Conservation (phyloP, 1,140 invertebrate species). For the Bemisia tabaci region DNA sequence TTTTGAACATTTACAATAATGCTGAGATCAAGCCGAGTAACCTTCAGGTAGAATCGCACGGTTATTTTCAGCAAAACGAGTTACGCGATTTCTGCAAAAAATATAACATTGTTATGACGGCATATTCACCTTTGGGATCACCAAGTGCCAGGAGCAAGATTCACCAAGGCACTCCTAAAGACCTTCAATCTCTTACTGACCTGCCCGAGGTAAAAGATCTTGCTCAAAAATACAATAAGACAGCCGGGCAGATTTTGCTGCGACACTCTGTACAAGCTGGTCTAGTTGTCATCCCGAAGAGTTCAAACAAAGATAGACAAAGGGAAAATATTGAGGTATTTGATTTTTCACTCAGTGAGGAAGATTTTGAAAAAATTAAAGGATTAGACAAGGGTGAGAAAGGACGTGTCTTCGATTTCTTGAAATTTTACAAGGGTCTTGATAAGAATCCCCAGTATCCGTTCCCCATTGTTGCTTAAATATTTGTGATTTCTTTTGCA, state of each 20-base stretch:
- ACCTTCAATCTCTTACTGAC: slow-evolving; percentile 44
- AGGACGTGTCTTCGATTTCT: slow-evolving; percentile 42
- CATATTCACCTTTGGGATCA: slow-evolving; percentile 64
- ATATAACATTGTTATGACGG: slow-evolving; percentile 51
- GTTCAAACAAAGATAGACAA: slow-evolving; percentile 51
- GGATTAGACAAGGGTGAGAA: slow-evolving; percentile 31
- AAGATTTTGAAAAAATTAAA: slow-evolving; percentile 34
- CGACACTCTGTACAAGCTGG: slow-evolving; percentile 38
- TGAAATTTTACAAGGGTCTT: slow-evolving; percentile 42
- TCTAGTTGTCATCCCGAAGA: slow-evolving; percentile 45
- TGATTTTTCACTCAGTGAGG: slow-evolving; percentile 47
- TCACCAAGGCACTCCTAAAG: too few species aligned
- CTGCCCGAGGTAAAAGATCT: slow-evolving; percentile 48
- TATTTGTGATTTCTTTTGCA: too few species aligned
- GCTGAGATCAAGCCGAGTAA: slow-evolving; percentile 51
- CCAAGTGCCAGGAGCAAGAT: slow-evolving; percentile 38
- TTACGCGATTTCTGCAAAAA: slow-evolving; percentile 55
- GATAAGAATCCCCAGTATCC: too few species aligned
- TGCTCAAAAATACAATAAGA: slow-evolving; percentile 51
- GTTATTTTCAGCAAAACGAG: slow-evolving; percentile 63
- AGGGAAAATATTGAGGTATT: slow-evolving; percentile 55
- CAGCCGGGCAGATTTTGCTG: slow-evolving; percentile 51
- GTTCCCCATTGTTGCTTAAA: too few species aligned
- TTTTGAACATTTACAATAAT: slow-evolving; percentile 45
- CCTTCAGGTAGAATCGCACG: slow-evolving; percentile 69